These are phyloP conservation scores for Eulemur mongoz DNA, from an alignment of 2,797 vertebrate species.

Conservation along the genomic window DNA sequence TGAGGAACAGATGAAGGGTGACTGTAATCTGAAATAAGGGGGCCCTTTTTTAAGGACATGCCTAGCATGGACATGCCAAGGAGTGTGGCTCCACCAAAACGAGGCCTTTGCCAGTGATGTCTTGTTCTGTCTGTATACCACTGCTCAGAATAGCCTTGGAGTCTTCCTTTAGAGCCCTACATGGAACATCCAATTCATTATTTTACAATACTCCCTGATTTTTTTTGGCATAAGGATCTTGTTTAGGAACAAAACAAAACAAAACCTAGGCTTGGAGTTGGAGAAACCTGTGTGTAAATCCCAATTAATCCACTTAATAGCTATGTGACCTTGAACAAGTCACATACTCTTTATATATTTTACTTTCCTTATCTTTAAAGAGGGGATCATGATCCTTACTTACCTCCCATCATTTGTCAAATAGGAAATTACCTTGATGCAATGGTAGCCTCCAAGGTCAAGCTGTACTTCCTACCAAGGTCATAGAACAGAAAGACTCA, in stretches of 20 bases:
- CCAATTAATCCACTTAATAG: neutral
- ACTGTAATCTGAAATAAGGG: neutral
- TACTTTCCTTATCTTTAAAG: constrained; percentile 2
- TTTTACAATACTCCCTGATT: neutral
- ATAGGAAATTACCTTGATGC: neutral
- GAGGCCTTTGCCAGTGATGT: neutral
- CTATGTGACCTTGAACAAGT: neutral
- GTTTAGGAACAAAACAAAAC: neutral
- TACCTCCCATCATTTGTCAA: neutral
- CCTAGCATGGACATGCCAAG: neutral
- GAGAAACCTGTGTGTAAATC: neutral
- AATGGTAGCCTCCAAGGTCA: neutral
- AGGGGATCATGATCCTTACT: neutral
- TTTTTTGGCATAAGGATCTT: neutral
- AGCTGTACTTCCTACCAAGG: neutral
- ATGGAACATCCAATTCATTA: neutral
- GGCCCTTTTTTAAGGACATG: neutral
- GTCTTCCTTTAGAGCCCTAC: neutral
- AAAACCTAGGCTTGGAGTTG: neutral
- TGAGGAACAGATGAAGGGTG: neutral
- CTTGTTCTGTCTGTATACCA: neutral
- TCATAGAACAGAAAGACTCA: neutral
- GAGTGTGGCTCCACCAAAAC: neutral
- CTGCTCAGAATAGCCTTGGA: neutral
- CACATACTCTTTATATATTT: neutral